Conservation (phyloP, 2,797 vertebrate species). For the Anguilla marmorata region DNA sequence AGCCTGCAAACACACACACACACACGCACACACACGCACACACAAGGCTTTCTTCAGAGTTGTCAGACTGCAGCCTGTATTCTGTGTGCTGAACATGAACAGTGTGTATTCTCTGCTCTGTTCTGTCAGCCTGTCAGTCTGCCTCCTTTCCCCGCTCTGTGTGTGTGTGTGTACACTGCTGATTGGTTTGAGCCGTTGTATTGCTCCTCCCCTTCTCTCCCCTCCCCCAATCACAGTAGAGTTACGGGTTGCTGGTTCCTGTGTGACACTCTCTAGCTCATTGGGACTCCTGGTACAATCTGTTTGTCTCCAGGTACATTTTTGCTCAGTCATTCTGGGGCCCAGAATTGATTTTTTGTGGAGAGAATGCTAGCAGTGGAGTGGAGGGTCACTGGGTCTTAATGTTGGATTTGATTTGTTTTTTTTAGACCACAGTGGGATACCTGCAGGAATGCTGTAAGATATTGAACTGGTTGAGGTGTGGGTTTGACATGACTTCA, state of each 20-base stretch:
- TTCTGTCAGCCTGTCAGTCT: background rate
- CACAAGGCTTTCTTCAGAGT: background rate
- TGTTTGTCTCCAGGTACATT: background rate
- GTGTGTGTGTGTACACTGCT: background rate
- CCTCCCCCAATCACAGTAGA: background rate
- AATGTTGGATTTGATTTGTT: background rate
- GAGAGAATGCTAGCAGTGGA: background rate
- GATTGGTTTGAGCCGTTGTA: background rate
- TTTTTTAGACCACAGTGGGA: background rate
- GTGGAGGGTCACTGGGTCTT: background rate
- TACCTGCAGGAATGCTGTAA: too few species aligned
- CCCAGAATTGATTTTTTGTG: constrained; percentile 1
- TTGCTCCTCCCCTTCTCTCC: background rate
- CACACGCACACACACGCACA: background rate
- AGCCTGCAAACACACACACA: background rate
- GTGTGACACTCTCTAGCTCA: background rate
- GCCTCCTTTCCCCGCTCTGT: background rate
- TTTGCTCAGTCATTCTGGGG: background rate
- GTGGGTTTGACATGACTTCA: too few species aligned
- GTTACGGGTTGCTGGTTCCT: background rate
- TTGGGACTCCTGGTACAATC: background rate
- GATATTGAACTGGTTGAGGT: too few species aligned
- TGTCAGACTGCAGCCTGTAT: background rate
- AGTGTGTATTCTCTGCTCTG: background rate
- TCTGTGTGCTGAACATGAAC: background rate